phyloP scores from a whole-genome alignment of 2,113 vertebrate genomes.

The Cromileptes altivelis region DNA sequence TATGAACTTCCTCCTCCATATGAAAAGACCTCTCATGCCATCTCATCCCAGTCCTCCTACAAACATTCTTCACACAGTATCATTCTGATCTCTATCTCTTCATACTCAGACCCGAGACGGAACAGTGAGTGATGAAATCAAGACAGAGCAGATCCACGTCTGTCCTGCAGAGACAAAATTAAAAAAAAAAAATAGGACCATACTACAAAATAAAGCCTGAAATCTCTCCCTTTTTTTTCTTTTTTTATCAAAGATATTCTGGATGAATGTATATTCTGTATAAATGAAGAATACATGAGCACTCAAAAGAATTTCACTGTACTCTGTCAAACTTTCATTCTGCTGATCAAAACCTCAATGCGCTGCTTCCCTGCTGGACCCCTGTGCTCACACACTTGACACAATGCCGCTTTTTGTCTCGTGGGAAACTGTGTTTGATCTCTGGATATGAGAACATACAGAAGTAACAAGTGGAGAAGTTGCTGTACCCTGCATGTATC shows the following conservation, averaged over 20 bases:
- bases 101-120: background rate
- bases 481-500: background rate
- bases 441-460: conserved; percentile 21
- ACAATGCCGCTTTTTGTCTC: background rate
- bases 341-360: conserved; percentile 34
- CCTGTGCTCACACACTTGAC: background rate
- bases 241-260: conserved; percentile 24
- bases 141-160: conserved; percentile 7
- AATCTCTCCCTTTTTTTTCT: background rate
- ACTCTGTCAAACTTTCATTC: conserved; percentile 33
- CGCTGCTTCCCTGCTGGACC: conserved; percentile 10
- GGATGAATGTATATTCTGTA: background rate
- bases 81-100: background rate
- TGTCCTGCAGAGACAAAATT: conserved; percentile 4
- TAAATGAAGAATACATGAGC: conserved; percentile 31
- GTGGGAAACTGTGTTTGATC: conserved; percentile 31
- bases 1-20: conserved; percentile 17
- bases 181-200: background rate
- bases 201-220: conserved; percentile 4
- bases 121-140: conserved; percentile 38
- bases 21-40: conserved; percentile 28
- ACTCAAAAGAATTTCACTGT: conserved; percentile 6
- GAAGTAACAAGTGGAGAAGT: background rate
- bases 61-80: background rate
- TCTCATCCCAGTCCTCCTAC: conserved; percentile 2